phyloP scores from a whole-genome alignment of 2,113 vertebrate species.

The Eonycteris spelaea region DNA sequence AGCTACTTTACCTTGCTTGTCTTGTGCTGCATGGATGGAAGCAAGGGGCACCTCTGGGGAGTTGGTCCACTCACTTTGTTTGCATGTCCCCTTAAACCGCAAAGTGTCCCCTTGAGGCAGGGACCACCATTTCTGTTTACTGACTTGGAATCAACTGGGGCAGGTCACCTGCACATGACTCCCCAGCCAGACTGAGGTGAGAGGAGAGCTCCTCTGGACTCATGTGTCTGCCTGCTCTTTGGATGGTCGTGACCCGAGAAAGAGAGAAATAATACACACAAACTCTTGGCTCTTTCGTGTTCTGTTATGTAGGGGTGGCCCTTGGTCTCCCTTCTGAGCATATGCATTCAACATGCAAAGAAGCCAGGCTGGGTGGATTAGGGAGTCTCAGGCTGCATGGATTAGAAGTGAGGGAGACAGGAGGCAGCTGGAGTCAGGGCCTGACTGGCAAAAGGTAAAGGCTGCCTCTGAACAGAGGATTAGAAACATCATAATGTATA shows the following conservation, averaged over 20 bases:
- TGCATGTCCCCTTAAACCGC: neutral
- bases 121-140: neutral
- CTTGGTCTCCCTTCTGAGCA: neutral
- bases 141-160: too few relatives aligned
- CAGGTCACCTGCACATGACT: too few relatives aligned
- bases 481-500: fast-evolving
- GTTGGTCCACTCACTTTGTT: neutral
- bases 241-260: neutral
- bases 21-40: neutral
- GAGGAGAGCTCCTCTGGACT: neutral
- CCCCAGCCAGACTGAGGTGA: neutral
- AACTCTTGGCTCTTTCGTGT: fast-evolving
- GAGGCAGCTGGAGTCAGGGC: neutral
- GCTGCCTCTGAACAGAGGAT: neutral
- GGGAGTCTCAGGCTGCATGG: neutral
- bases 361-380: neutral
- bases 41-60: neutral
- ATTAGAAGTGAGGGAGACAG: neutral
- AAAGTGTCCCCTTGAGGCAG: neutral
- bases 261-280: neutral
- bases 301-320: neutral
- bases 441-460: neutral
- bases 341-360: neutral
- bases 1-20: neutral
- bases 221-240: fast-evolving